These are phyloP conservation scores for Montipora cactus DNA, from an alignment of 64 coral and sea anemone genomes.

Conservation along the genomic window DNA sequence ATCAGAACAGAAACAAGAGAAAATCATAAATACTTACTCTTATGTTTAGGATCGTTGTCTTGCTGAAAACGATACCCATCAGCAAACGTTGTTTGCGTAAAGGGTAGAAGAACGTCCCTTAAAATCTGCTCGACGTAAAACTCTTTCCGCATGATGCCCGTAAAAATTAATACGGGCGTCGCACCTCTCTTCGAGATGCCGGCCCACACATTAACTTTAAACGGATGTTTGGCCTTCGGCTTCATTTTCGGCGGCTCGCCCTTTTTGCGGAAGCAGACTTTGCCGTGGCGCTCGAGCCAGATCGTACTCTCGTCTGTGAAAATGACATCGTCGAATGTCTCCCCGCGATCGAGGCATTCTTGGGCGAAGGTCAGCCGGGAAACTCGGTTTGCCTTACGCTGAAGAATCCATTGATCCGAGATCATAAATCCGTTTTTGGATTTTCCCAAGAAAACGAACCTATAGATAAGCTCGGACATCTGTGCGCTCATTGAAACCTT, in stretches of 20 bases:
- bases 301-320: slow-evolving; percentile 65
- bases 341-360: neutral
- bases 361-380: slow-evolving; percentile 29
- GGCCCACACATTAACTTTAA: slow-evolving; percentile 60
- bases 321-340: slow-evolving; percentile 46
- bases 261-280: slow-evolving; percentile 54
- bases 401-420: too few species aligned
- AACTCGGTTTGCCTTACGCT: slow-evolving; percentile 17
- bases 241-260: slow-evolving; percentile 27
- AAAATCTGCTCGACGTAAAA: slow-evolving; percentile 17
- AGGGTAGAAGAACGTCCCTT: slow-evolving; percentile 3
- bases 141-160: slow-evolving; percentile 16
- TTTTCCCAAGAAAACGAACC: too few species aligned
- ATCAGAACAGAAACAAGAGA: neutral
- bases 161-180: slow-evolving; percentile 13
- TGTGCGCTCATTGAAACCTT: too few species aligned
- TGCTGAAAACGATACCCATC: slow-evolving; percentile 50
- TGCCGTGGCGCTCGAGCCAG: slow-evolving; percentile 53
- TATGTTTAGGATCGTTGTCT: slow-evolving; percentile 45
- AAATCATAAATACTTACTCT: slow-evolving; percentile 9
- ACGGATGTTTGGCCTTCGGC: slow-evolving; percentile 31
- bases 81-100: neutral
- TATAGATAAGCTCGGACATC: too few species aligned
- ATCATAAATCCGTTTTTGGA: too few species aligned
- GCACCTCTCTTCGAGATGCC: slow-evolving; percentile 46